phyloP scores from a whole-genome alignment of 2,113 vertebrate species.

The Holacanthus passer region DNA sequence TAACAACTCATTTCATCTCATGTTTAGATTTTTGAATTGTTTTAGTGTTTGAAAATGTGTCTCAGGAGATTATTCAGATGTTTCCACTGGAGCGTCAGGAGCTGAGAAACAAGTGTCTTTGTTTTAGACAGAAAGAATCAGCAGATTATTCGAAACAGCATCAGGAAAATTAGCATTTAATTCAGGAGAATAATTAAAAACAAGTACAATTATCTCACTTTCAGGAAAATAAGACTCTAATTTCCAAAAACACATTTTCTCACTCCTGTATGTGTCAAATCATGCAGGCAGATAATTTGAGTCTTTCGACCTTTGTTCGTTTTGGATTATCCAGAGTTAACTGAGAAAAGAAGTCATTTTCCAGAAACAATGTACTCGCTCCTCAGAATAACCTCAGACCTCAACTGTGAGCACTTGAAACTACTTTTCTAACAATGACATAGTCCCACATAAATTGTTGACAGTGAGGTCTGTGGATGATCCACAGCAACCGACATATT shows the following conservation, averaged over 20 bases:
- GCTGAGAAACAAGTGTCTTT: not conserved
- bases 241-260: too few species aligned
- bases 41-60: not conserved
- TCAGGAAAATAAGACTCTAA: conserved; percentile 1
- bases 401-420: not conserved
- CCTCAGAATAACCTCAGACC: too few species aligned
- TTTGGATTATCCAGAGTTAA: too few species aligned
- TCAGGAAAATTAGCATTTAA: not conserved
- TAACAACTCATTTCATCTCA: not conserved
- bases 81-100: not conserved
- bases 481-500: too few species aligned
- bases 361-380: too few species aligned
- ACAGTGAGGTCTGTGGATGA: not conserved
- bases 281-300: too few species aligned
- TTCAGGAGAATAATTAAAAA: not conserved
- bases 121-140: not conserved
- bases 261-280: too few species aligned
- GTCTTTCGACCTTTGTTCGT: too few species aligned
- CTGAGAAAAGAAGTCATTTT: too few species aligned
- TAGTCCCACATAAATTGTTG: not conserved
- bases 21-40: not conserved
- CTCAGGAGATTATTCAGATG: not conserved
- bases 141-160: too few species aligned
- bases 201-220: not conserved
- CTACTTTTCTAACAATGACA: not conserved